These are phyloP conservation scores for Tupaia tana DNA, from an alignment of 2,113 vertebrate genomes.

Conservation along the genomic window DNA sequence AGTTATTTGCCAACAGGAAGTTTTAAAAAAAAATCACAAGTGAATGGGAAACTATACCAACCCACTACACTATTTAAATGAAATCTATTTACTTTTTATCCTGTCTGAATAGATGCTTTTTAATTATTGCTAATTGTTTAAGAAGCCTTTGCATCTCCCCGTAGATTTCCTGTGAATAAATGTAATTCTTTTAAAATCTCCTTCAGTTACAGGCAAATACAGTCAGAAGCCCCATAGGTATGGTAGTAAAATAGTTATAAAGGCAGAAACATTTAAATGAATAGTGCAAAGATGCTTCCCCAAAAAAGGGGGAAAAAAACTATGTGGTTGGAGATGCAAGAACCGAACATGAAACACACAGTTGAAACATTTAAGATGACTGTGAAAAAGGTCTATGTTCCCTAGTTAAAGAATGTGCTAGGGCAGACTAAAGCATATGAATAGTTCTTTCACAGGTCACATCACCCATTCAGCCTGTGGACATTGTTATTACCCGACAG, in stretches of 20 bases:
- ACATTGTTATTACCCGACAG: constrained; percentile 96
- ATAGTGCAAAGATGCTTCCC: constrained; percentile 80
- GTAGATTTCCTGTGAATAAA: constrained; percentile 84
- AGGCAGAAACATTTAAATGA: constrained; percentile 85
- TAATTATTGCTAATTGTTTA: constrained; percentile 89
- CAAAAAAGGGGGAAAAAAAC: constrained; percentile 63
- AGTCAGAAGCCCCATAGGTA: constrained; percentile 86
- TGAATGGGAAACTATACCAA: constrained; percentile 75
- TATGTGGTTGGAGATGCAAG: constrained; percentile 87
- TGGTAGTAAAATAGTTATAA: constrained; percentile 86
- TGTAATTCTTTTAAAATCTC: constrained; percentile 85
- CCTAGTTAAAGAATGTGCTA: constrained; percentile 93
- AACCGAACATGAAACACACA: constrained; percentile 90
- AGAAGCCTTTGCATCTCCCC: constrained; percentile 82
- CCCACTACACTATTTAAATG: constrained; percentile 83
- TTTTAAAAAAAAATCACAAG: constrained; percentile 45
- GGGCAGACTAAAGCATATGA: constrained; percentile 94
- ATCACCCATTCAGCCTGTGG: constrained; percentile 94
- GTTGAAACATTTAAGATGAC: constrained; percentile 93
- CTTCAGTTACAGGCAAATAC: constrained; percentile 83
- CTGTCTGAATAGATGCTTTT: constrained; percentile 86
- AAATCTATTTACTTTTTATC: constrained; percentile 86
- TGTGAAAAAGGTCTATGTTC: constrained; percentile 96
- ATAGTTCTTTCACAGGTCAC: constrained; percentile 99
- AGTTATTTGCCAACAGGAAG: constrained; percentile 51